These are phyloP conservation scores for Oegoconia quadripuncta DNA, from an alignment of 2,888 invertebrate genomes.

Conservation along the genomic window DNA sequence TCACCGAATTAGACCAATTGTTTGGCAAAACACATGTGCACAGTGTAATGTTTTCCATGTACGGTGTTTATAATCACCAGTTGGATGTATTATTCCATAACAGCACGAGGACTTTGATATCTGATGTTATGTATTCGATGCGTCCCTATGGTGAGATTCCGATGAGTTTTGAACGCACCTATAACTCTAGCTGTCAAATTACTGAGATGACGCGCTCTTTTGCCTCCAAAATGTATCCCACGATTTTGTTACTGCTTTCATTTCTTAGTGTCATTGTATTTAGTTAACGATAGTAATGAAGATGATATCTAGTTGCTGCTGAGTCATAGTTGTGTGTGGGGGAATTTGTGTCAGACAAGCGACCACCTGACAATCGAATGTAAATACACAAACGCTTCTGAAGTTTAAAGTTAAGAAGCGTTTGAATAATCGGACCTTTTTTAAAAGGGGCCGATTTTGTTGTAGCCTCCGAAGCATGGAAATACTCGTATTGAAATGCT, in stretches of 20 bases:
- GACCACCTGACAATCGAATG: too few species aligned
- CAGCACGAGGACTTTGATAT: slow-evolving; percentile 59
- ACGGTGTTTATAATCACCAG: slow-evolving; percentile 82
- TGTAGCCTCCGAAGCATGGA: too few species aligned
- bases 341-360: too few species aligned
- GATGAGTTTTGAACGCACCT: slow-evolving; percentile 54
- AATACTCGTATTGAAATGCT: too few species aligned
- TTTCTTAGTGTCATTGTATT: slow-evolving; percentile 35
- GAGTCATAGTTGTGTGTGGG: too few species aligned
- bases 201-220: slow-evolving; percentile 36
- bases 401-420: too few species aligned
- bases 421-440: too few species aligned
- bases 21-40: slow-evolving; percentile 82
- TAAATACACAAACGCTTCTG: too few species aligned
- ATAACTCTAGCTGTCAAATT: slow-evolving; percentile 40
- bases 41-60: slow-evolving; percentile 83
- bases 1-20: slow-evolving; percentile 83
- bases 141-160: slow-evolving; percentile 59
- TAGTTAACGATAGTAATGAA: slow-evolving; percentile 13
- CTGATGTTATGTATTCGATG: slow-evolving; percentile 40
- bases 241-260: slow-evolving; percentile 38
- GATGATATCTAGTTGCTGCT: background rate
- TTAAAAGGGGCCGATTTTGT: too few species aligned
- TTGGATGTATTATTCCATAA: slow-evolving; percentile 83
- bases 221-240: slow-evolving; percentile 35